Percentiles rank a stretch among this genome's conserved stretches.
Evolutionary conservation across 2,888 invertebrate genomes (phyloP).

Genomic region (Heliconius charithonia): DNA sequence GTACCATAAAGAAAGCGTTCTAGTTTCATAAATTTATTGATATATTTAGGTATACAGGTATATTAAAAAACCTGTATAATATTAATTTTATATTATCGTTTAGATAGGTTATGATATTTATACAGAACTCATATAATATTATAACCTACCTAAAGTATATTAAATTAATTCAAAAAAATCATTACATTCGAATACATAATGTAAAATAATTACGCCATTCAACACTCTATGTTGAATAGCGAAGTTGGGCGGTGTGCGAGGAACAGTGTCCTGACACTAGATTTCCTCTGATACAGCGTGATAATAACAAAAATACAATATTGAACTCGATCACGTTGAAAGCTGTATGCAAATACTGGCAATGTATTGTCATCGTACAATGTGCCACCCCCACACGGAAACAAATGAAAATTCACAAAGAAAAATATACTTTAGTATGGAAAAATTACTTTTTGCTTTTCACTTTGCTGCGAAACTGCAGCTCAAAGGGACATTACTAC

Average conservation of each 20-base stretch:
- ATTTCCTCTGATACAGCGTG: too few relatives aligned
- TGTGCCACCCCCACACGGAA: slow-evolving; percentile 10
- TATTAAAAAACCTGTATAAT: too few relatives aligned
- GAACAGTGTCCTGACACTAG: too few relatives aligned
- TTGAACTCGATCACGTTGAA: slow-evolving; percentile 37
- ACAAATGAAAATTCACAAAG: slow-evolving; percentile 32
- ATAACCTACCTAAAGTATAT: not conserved
- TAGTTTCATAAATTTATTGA: not conserved
- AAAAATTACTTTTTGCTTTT: slow-evolving; percentile 22
- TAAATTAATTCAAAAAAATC: not conserved
- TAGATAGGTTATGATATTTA: too few relatives aligned
- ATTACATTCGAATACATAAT: too few relatives aligned
- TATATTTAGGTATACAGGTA: not conserved
- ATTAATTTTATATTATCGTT: too few relatives aligned
- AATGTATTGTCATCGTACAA: slow-evolving; percentile 27
- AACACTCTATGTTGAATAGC: too few relatives aligned
- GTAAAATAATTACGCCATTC: too few relatives aligned
- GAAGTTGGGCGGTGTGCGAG: too few relatives aligned
- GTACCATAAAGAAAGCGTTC: not conserved
- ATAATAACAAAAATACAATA: slow-evolving; percentile 20
- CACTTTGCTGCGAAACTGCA: slow-evolving; percentile 28
- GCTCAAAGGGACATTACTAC: slow-evolving; percentile 24
- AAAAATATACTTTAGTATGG: slow-evolving; percentile 13
- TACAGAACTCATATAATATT: too few relatives aligned
- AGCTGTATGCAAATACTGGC: slow-evolving; percentile 36